Conservation (phyloP, 2,888 invertebrate genomes). For the Leptopilina myrica region DNA sequence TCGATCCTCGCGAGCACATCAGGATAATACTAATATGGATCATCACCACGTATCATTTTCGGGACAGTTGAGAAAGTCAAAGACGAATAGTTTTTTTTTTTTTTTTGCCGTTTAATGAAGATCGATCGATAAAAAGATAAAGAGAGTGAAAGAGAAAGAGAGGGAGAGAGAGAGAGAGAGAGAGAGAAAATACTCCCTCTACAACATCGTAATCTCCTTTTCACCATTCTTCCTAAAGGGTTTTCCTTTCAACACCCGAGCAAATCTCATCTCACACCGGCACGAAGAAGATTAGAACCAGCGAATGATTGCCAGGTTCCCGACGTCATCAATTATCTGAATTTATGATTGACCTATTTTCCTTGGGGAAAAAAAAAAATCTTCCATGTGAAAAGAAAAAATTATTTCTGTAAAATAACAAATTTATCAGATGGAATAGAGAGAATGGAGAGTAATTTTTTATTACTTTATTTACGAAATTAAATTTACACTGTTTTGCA, state of each 20-base stretch:
- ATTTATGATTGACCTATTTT: conserved; percentile 9
- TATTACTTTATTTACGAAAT: no score
- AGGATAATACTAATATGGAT: conserved; percentile 38
- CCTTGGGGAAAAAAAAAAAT: neutral
- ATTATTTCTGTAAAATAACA: no score
- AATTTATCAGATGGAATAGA: no score
- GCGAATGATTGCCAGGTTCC: no score
- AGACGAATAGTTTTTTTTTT: conserved; percentile 44
- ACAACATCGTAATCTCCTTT: conserved; percentile 32
- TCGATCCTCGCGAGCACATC: conserved; percentile 39
- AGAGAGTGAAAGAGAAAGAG: neutral
- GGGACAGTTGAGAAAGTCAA: conserved; percentile 39
- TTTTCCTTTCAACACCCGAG: no score
- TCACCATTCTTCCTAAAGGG: neutral
- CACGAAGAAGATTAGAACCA: no score
- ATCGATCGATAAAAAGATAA: conserved; percentile 44
- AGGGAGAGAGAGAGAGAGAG: neutral
- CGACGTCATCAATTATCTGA: neutral
- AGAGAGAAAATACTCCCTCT: conserved; percentile 22
- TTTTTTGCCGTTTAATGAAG: conserved; percentile 53
- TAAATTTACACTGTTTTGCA: no score
- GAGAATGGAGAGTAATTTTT: no score
- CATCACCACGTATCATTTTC: conserved; percentile 46
- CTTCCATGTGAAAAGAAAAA: neutral
- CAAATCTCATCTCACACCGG: no score